Base-by-base conservation (phyloP, 35 echinoderm and acorn worm species). In the Ophioderma brevispina region DNA sequence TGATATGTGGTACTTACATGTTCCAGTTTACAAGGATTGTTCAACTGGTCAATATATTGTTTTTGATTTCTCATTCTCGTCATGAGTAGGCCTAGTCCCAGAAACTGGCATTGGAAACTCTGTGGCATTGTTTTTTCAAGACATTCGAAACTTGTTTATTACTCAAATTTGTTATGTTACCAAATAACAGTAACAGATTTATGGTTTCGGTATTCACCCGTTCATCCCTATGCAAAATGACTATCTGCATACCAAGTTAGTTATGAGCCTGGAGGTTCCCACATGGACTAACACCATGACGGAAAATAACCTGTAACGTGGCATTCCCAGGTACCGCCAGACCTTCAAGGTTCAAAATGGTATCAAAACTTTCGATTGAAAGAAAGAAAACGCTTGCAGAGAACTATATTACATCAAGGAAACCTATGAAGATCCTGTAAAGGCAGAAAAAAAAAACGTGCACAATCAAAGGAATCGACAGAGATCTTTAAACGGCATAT, bases 11-110 rank as follows among this genome's bases (percentile, higher is more conserved):
- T 15, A 1, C 30, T 4, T 80, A 80, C 78, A 80, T 80, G 78
- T 34, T 80, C 17, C 78, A 21, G 17, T 80, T 4, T 80, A 80
- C 6, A 37, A 80, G 17, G 33, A 80, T 40, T 5, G 1, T 21
- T 15, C 78, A 80, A 34, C 78, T 37, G 78, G 38, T n/a, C 32
- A 35, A 35, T 80, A 80, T 33, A 34, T 80, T 10, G 2, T 35
- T 25, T 80, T 80, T 36, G 78, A 80, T n/a, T 80, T 80, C 78
- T 34, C 78, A 80, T 35, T 80, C 34, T 13, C 78, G 78, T 34
- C 11, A 13, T 80, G 34, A 40, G 33, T 4, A 6, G 78, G 78
- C 6, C 36, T 80, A 10, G 13, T 40, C 2, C 1, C 28, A 34
- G 17, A 18, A 11, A 33, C 33, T 34, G 78, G 78, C 11, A 35